Base-by-base conservation (phyloP, 2,888 invertebrate species). In the Galerucella pusilla region DNA sequence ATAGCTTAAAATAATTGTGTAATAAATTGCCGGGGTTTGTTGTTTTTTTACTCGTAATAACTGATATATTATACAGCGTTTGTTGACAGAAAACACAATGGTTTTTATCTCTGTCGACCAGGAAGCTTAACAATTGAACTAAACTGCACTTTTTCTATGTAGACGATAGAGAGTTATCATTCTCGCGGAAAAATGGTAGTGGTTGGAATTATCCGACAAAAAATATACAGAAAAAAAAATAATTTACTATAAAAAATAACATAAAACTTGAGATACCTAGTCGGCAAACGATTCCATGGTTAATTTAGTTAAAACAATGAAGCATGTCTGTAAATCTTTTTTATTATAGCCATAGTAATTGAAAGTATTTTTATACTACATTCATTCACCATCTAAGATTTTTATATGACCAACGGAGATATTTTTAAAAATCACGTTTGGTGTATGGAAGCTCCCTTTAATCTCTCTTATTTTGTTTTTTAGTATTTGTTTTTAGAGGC, bases 21-120 rank as follows among this genome's bases (percentile, higher is more conserved):
- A 28, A 63, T 63, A 63, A 63, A 63, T 42, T 28, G 12, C 20
- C 63, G n/a, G 63, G 61, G 42, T 35, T 63, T 63, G 35, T 63
- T 14, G 42, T 42, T 63, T 61, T 54, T 42, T 35, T 59, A 12
- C 14, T 59, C 1, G 11, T 25, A 16, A n/a, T 63, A 63, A 35
- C 5, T 20, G 20, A 59, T 59, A 59, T 59, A 11, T 12, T 12
- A 63, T 14, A 63, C n/a, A 35, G n/a, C 12, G n/a, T 35, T 63
- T 63, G 63, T 63, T 35, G 63, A 63, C 35, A 14, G 42, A 63
- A 42, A 35, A 63, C 5, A 63, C 35, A 63, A 63, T 63, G 14
- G 63, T 63, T 63, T 63, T 63, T 2, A 42, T 63, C 63, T 63
- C 14, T 28, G 12, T 70, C 25, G 25, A 11, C 60, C 60, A 63